phyloP scores from a whole-genome alignment of 2,888 invertebrate species.

The Conops quadrifasciatus region DNA sequence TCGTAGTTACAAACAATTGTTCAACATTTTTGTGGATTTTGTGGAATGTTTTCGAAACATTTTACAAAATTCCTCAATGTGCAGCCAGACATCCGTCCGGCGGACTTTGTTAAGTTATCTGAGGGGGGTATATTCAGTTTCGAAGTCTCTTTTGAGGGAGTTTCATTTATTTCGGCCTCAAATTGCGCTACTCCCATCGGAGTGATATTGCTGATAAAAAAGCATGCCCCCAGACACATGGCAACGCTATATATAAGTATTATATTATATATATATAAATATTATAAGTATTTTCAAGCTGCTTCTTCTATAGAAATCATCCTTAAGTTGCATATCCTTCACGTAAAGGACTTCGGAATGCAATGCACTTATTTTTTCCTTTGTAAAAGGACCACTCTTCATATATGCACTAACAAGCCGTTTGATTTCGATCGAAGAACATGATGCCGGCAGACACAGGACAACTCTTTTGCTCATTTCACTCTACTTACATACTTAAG shows the following conservation, averaged over 20 bases:
- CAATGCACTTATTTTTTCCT: slow-evolving; percentile 46
- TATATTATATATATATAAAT: too few relatives aligned
- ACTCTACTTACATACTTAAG: too few relatives aligned
- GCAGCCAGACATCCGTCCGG: too few relatives aligned
- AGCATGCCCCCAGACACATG: background rate
- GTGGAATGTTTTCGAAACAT: slow-evolving; percentile 2
- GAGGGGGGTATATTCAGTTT: too few relatives aligned
- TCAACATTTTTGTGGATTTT: background rate
- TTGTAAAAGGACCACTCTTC: too few relatives aligned
- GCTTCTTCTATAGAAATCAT: background rate
- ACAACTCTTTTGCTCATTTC: too few relatives aligned
- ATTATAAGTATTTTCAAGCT: background rate
- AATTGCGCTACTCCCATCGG: background rate
- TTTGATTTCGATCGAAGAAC: too few relatives aligned
- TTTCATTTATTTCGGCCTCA: too few relatives aligned
- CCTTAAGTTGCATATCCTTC: slow-evolving; percentile 54
- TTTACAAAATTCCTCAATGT: background rate
- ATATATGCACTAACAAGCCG: too few relatives aligned
- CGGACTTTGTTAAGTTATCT: too few relatives aligned
- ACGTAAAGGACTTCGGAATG: slow-evolving; percentile 58
- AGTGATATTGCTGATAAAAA: background rate
- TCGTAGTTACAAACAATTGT: background rate
- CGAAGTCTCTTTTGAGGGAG: too few relatives aligned
- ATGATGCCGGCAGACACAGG: too few relatives aligned
- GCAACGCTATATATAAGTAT: background rate